Evolutionary conservation across 2,888 invertebrate species (phyloP), one percentile per base, ranked within the genome.

Genomic region (Drosophila histrio): DNA sequence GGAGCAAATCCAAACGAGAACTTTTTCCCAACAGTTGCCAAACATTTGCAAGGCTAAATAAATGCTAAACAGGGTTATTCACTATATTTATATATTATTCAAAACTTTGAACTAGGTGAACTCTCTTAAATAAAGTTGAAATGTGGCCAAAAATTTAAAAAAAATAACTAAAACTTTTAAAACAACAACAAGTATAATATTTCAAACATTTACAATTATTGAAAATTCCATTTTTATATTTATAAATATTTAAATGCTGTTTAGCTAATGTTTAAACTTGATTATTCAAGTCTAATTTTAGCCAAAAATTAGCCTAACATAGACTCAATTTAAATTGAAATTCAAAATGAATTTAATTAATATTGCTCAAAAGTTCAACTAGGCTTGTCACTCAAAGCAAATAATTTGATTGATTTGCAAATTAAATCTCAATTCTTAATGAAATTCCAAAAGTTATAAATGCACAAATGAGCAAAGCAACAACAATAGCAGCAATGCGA

Each of bases 371-470:
- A 17, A 49, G 34, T 17, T 34, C 7, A 36, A 17, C 15, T 17
- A 11, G 17, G 13, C 26, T 19, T 52, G 52, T 22, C n/a, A 47
- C 11, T 21, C 38, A 38, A 24, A 21, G 26, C 9, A 9, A 50
- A 63, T 32, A 30, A 57, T 52, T 58, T 67, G 28, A 46, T 30
- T 36, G 41, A 57, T 52, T 41, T 30, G 19, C 24, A 52, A 56
- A 22, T 49, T 6, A 36, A 59, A 52, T 64, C 34, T 9, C 26
- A 60, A 53, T 69, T 46, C 22, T 21, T 43, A 61, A 44, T 52
- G 32, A 52, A 72, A 74, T 67, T 63, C 62, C 44, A 52, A 69
- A 32, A 63, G 50, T 34, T 57, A 62, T 52, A 63, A 76, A 79
- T 50, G 57, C 30, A 19, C 43, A 43, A 43, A 60, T 22, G 46